These are phyloP conservation scores for Sphaerophoria rueppellii DNA, from an alignment of 2,888 invertebrate species.

Conservation along the genomic window DNA sequence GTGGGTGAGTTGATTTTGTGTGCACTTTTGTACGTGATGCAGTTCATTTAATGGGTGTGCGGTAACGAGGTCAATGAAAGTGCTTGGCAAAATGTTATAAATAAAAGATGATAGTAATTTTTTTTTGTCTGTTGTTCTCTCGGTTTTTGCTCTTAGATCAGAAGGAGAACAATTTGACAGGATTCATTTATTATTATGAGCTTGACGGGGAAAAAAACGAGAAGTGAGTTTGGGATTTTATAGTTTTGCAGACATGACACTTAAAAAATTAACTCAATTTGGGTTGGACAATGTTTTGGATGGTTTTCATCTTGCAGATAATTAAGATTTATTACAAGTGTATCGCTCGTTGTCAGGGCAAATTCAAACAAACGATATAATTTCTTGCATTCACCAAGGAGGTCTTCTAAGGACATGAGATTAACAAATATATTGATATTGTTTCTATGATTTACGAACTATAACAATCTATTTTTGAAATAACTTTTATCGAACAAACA, in stretches of 20 bases:
- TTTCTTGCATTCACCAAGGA: slow-evolving; percentile 5
- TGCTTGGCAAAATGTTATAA: slow-evolving; percentile 49
- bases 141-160: not conserved
- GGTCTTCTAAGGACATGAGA: not conserved
- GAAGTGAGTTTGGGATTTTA: slow-evolving; percentile 29
- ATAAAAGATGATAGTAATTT: slow-evolving; percentile 30
- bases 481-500: too few species aligned
- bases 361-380: slow-evolving; percentile 18
- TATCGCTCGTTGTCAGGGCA: not conserved
- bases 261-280: slow-evolving; percentile 40
- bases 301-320: slow-evolving; percentile 14
- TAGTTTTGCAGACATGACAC: slow-evolving; percentile 38
- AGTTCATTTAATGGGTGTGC: slow-evolving; percentile 59
- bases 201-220: not conserved
- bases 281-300: slow-evolving; percentile 24
- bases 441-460: too few species aligned
- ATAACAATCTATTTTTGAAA: too few species aligned
- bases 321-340: slow-evolving; percentile 10
- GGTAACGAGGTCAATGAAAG: slow-evolving; percentile 68
- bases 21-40: slow-evolving; percentile 62
- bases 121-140: not conserved
- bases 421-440: too few species aligned
- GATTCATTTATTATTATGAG: slow-evolving; percentile 35
- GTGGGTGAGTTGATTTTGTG: slow-evolving; percentile 30
- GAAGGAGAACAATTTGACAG: slow-evolving; percentile 33